Conservation (phyloP, 1,140 invertebrate species). For the Nymphalis io region DNA sequence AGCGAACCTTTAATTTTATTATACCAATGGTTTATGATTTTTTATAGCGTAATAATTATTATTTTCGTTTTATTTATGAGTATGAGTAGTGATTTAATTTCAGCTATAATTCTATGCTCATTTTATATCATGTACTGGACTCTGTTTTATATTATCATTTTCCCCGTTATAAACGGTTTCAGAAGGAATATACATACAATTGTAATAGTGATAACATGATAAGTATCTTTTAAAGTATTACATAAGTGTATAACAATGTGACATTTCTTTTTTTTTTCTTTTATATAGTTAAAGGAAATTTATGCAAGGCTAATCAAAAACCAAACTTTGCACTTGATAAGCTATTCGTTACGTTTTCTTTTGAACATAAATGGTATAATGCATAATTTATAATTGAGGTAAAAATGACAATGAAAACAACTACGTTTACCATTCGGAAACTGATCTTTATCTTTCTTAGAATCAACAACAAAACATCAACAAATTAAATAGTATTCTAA, state of each 20-base stretch:
- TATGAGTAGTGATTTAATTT: constrained; percentile 12
- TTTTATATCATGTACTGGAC: constrained; percentile 42
- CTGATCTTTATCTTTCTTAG: too few species aligned
- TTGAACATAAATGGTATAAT: too few species aligned
- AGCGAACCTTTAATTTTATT: constrained; percentile 46
- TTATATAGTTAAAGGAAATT: not conserved
- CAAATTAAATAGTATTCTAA: not conserved
- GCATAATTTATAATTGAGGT: too few species aligned
- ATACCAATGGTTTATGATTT: constrained; percentile 46
- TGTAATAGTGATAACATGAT: constrained; percentile 38
- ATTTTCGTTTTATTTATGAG: constrained; percentile 33
- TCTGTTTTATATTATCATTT: constrained; percentile 39
- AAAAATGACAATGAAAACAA: too few species aligned
- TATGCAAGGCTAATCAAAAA: too few species aligned
- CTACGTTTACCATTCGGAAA: too few species aligned
- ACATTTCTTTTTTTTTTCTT: not conserved
- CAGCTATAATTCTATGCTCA: constrained; percentile 29
- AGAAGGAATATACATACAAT: constrained; percentile 49
- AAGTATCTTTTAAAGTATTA: not conserved
- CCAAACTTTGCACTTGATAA: too few species aligned
- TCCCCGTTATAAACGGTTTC: constrained; percentile 53
- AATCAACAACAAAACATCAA: not conserved
- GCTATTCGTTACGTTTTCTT: too few species aligned
- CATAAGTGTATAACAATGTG: not conserved
- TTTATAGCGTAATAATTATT: constrained; percentile 43